These are phyloP conservation scores for Amblyopsis hoosieri DNA, from an alignment of 2,797 vertebrate species.

Conservation along the genomic window DNA sequence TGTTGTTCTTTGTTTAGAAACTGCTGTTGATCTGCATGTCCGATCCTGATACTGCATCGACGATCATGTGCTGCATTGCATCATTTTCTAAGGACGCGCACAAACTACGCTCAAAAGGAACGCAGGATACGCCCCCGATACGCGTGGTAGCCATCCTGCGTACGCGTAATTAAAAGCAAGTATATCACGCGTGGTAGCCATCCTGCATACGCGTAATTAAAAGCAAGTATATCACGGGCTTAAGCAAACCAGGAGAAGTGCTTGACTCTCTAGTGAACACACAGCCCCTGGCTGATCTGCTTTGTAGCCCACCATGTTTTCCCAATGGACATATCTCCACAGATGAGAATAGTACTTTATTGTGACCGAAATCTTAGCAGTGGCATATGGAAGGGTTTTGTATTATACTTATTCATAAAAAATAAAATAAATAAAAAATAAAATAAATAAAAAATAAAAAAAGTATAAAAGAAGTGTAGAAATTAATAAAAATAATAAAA, in stretches of 20 bases:
- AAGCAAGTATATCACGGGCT: no score
- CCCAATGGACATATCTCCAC: conserved; percentile 60
- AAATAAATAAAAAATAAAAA: conserved; percentile 4
- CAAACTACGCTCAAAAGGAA: no score
- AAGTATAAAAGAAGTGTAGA: no score
- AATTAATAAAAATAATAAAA: conserved; percentile 23
- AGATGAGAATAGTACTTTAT: conserved; percentile 61
- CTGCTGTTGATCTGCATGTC: no score
- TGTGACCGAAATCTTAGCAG: conserved; percentile 56
- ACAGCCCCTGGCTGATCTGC: conserved; percentile 62
- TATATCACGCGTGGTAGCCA: no score
- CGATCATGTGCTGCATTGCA: no score
- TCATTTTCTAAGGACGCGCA: no score
- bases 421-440: conserved; percentile 46
- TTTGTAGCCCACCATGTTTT: conserved; percentile 70
- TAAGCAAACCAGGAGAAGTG: conserved; percentile 60
- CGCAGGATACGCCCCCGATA: no score
- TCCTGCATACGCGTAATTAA: no score
- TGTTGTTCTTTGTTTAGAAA: no score
- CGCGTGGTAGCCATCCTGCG: no score
- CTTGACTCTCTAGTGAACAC: conserved; percentile 62
- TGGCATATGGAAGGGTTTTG: conserved; percentile 53
- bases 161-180: no score
- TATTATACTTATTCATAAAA: conserved; percentile 54
- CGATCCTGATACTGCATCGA: background rate